phyloP scores from a whole-genome alignment of 2,797 vertebrate species.

The Hybognathus amarus region DNA sequence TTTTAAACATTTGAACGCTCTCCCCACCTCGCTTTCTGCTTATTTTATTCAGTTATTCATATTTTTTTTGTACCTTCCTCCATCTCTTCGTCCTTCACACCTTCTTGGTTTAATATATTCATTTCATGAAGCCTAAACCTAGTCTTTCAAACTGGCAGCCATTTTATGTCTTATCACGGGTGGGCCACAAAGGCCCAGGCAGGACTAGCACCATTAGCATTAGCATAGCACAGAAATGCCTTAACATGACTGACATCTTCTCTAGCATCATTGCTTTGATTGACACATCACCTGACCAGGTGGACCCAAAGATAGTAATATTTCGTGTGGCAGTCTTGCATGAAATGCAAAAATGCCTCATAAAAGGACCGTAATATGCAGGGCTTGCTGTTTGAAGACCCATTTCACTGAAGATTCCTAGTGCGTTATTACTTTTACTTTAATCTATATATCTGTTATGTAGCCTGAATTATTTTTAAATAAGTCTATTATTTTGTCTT shows the following conservation, averaged over 20 bases:
- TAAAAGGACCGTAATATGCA: slow-evolving; percentile 24
- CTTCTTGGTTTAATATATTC: slow-evolving; percentile 62
- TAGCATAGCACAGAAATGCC: slow-evolving; percentile 61
- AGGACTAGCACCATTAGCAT: slow-evolving; percentile 56
- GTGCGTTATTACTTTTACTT: background rate
- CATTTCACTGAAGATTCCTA: background rate
- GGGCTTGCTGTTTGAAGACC: slow-evolving; percentile 26
- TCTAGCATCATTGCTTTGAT: slow-evolving; percentile 61
- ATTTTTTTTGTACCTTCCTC: slow-evolving; percentile 38
- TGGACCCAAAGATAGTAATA: slow-evolving; percentile 58
- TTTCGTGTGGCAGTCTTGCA: slow-evolving; percentile 31
- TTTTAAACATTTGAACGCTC: slow-evolving; percentile 55
- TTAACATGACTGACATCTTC: slow-evolving; percentile 60
- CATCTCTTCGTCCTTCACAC: slow-evolving; percentile 59
- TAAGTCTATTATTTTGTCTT: background rate
- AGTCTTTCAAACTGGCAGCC: slow-evolving; percentile 57
- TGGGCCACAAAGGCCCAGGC: slow-evolving; percentile 62
- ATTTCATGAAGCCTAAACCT: slow-evolving; percentile 59
- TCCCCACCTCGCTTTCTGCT: slow-evolving; percentile 30
- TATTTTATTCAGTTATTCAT: slow-evolving; percentile 53
- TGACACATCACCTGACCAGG: slow-evolving; percentile 65
- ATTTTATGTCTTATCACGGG: slow-evolving; percentile 65
- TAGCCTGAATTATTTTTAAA: background rate
- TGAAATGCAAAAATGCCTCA: slow-evolving; percentile 30
- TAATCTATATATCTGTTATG: background rate